Conservation (phyloP, 2,888 invertebrate genomes). For the Agrilus cyanescens region DNA sequence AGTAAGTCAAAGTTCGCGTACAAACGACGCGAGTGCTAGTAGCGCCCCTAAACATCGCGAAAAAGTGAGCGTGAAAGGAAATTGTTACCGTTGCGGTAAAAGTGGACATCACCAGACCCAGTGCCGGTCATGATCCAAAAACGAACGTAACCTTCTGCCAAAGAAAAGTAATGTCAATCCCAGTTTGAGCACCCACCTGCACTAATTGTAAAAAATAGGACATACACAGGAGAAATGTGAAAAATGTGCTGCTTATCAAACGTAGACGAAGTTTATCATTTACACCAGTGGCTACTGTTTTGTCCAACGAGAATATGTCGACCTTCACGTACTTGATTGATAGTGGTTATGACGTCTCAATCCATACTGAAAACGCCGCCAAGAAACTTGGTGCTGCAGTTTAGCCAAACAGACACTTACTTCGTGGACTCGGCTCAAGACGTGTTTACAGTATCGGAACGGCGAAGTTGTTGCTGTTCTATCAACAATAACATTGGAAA, state of each 20-base stretch:
- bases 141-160: background rate
- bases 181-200: background rate
- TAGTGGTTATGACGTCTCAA: background rate
- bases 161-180: background rate
- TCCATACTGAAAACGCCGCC: background rate
- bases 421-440: background rate
- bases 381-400: background rate
- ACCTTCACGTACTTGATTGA: background rate
- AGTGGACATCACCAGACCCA: background rate
- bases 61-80: background rate
- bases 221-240: constrained; percentile 2
- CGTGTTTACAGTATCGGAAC: background rate
- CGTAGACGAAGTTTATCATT: no score
- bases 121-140: background rate
- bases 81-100: background rate
- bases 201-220: constrained; percentile 5
- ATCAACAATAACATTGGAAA: background rate
- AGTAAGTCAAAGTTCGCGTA: background rate
- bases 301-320: constrained; percentile 1
- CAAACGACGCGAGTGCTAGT: background rate
- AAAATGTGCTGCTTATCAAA: no score
- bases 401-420: background rate
- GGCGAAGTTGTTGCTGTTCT: background rate
- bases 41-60: background rate
- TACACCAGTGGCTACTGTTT: no score